Evolutionary conservation across 2,888 invertebrate genomes (phyloP).

Genomic region (Phlogophora meticulosa): DNA sequence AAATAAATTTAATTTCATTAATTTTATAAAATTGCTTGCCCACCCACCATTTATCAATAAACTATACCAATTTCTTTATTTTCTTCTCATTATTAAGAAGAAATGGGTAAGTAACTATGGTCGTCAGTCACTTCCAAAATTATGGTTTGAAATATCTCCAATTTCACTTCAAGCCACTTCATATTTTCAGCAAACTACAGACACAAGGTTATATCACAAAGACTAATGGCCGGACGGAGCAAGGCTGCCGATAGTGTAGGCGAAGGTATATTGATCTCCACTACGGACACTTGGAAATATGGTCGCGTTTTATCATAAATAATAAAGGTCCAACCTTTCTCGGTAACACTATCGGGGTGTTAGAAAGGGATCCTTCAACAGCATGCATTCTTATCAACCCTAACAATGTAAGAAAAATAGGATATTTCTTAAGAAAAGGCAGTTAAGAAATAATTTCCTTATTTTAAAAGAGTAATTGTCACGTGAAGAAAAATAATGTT

Average conservation of each 20-base stretch:
- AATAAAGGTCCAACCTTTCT: slow-evolving; percentile 62
- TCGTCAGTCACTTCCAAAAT: no score
- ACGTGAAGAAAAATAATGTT: no score
- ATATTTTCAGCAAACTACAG: slow-evolving; percentile 3
- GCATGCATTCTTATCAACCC: slow-evolving; percentile 60
- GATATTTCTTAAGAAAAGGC: background rate
- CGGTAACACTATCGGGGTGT: slow-evolving; percentile 50
- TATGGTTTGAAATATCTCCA: slow-evolving; percentile 1
- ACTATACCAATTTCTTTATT: no score
- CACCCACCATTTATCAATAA: no score
- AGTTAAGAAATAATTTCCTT: background rate
- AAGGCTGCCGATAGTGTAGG: slow-evolving; percentile 63
- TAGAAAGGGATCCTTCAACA: slow-evolving; percentile 55
- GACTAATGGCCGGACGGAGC: slow-evolving; percentile 64
- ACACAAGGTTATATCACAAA: slow-evolving; percentile 38
- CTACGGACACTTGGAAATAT: slow-evolving; percentile 71
- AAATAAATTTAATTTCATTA: no score
- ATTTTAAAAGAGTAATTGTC: no score
- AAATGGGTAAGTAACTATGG: no score
- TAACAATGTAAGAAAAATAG: background rate
- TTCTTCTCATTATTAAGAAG: no score
- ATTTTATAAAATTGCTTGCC: no score
- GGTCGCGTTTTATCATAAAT: slow-evolving; percentile 70
- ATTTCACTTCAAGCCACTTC: background rate
- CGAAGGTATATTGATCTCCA: slow-evolving; percentile 72